Percentiles rank a stretch among this genome's conserved stretches.
Evolutionary conservation across 2,113 vertebrate genomes (phyloP).

Genomic region (Rostratula benghalensis): DNA sequence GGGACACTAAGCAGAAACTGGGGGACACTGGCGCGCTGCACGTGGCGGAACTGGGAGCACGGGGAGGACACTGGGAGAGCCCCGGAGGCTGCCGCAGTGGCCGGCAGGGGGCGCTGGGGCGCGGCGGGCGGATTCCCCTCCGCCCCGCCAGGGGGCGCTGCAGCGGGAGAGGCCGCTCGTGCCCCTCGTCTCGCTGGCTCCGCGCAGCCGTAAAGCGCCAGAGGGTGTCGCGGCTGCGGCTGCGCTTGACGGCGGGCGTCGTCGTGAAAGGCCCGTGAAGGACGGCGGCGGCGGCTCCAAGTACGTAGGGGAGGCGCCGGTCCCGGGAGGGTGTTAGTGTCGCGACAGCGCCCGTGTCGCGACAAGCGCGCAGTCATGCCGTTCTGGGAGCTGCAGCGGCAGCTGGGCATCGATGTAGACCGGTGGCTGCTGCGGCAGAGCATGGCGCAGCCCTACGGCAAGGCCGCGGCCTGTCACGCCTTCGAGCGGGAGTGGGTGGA

Average conservation of each 20-base stretch:
- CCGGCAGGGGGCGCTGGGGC: neutral
- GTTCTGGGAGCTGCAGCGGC: slow-evolving; percentile 81
- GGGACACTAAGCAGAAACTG: neutral
- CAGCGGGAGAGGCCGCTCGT: fast-evolving
- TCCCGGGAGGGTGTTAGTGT: fast-evolving
- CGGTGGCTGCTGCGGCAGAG: slow-evolving; percentile 81
- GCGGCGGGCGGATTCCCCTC: neutral
- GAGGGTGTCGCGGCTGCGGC: neutral
- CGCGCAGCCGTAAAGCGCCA: slow-evolving; percentile 34
- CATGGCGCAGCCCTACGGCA: slow-evolving; percentile 73
- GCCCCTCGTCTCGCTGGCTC: neutral
- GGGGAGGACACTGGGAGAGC: neutral
- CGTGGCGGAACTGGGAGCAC: neutral
- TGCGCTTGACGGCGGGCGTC: slow-evolving; percentile 6
- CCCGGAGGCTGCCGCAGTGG: too few species aligned
- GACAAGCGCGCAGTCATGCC: slow-evolving; percentile 82
- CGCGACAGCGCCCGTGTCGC: neutral
- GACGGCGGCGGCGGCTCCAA: slow-evolving; percentile 63
- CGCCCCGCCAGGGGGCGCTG: neutral
- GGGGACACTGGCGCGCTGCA: neutral
- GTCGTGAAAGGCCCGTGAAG: slow-evolving; percentile 23
- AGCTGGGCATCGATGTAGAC: slow-evolving; percentile 84
- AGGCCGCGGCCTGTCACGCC: slow-evolving; percentile 79
- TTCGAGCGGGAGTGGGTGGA: slow-evolving; percentile 97
- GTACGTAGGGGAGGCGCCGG: slow-evolving; percentile 75